Evolutionary conservation across 2,113 vertebrate species (phyloP).

Genomic region (Zingel zingel): DNA sequence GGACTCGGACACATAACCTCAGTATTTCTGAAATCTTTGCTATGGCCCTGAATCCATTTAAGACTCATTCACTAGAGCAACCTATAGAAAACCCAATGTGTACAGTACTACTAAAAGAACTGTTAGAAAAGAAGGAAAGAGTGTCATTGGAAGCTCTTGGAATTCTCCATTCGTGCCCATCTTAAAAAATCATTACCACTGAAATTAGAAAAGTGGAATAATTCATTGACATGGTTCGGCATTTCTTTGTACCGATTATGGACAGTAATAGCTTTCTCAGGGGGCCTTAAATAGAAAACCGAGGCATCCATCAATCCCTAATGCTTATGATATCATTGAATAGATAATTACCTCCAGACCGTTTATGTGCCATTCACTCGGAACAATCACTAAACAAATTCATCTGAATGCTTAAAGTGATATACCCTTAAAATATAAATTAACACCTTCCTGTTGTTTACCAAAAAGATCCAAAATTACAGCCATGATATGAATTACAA

Average conservation of each 20-base stretch:
- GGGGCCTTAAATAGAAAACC: constrained; percentile 43
- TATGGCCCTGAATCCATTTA: not conserved
- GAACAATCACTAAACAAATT: constrained; percentile 20
- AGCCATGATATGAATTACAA: not conserved
- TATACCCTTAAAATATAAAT: not conserved
- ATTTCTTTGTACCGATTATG: constrained; percentile 33
- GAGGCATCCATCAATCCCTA: constrained; percentile 40
- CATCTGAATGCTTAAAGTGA: not conserved
- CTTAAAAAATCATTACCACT: constrained; percentile 34
- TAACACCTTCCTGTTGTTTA: constrained; percentile 28
- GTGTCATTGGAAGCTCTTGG: constrained; percentile 1
- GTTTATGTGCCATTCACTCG: constrained; percentile 12
- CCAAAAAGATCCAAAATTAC: not conserved
- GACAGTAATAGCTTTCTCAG: constrained; percentile 47
- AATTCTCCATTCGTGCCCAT: not conserved
- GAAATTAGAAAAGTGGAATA: constrained; percentile 37
- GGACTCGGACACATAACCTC: not conserved
- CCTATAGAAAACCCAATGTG: not conserved
- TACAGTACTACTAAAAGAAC: not conserved
- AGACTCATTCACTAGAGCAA: not conserved
- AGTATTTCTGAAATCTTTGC: not conserved
- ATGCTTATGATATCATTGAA: constrained; percentile 38
- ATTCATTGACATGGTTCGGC: constrained; percentile 17
- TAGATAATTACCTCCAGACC: constrained; percentile 47
- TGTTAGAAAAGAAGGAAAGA: not conserved